Base-by-base conservation (phyloP, 2,888 invertebrate genomes). In the Andrena camellia region DNA sequence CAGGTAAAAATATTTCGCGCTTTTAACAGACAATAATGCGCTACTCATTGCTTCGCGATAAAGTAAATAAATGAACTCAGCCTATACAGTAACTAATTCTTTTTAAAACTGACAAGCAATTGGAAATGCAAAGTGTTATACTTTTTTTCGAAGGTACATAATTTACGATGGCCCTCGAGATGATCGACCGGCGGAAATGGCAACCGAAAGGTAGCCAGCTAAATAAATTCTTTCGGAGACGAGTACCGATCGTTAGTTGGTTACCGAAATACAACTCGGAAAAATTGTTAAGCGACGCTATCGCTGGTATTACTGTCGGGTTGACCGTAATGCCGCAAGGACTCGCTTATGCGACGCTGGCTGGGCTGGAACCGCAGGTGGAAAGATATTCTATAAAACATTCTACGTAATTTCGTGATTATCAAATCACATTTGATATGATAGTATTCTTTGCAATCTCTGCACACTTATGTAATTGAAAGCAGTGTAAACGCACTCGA, bases 251-350 rank as follows among this genome's bases (percentile, higher is more conserved):
- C 78, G 90, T 97, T 13, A 95, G 95, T 91, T 98, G 98, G 98
- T 94, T 97, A 13, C 96, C 97, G 0, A 95, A 96, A 71, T 98
- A 98, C 94, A 96, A 96, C 90, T 95, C 96, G 0, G 96, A 97
- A 82, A 97, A 97, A 93, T 96, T 97, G 1, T 93, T 98, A 71
- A 96, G 97, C 81, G 99, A 99, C 94, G 92, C 97, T 66, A 98
- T 99, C 90, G 99, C 99, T 23, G 99, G 99, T 0, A 95, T 99
- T 79, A 98, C 99, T 1, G 98, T 99, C 0, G 99, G 98, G 0
- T 95, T 99, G 31, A 99, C 98, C 0, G 98, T 98, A 59, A 97
- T 99, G 95, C 99, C 99, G 0, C 99, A 99, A 93, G 98, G 98
- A 10, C 94, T 99, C 87, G 99, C 99, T 0, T 98, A 99, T 93